Evolutionary conservation across 2,888 invertebrate species (phyloP).

Genomic region (Drosophila vallismaia): DNA sequence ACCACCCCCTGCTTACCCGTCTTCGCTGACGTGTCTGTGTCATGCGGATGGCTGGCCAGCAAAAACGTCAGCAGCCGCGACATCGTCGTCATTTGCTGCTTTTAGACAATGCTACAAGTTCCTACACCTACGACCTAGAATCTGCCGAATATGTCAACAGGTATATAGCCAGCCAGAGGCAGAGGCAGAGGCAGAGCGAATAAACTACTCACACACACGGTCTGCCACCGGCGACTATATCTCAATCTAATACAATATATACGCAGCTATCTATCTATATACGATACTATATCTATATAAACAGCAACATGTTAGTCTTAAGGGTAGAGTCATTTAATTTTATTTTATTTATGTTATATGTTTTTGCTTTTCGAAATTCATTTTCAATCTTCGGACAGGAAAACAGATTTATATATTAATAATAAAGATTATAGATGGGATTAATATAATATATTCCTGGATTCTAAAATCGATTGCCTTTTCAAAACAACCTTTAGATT

Average conservation of each 20-base stretch:
- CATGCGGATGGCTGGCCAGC: constrained; percentile 58
- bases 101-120: constrained; percentile 75
- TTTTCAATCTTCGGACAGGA: constrained; percentile 13
- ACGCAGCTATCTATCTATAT: constrained; percentile 20
- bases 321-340: constrained; percentile 29
- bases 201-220: constrained; percentile 20
- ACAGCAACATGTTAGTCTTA: constrained; percentile 31
- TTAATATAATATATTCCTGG: constrained; percentile 16
- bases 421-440: constrained; percentile 6
- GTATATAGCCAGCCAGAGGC: constrained; percentile 53
- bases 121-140: constrained; percentile 79
- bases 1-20: constrained; percentile 2
- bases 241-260: constrained; percentile 17
- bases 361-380: constrained; percentile 9
- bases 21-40: constrained; percentile 54
- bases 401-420: constrained; percentile 17
- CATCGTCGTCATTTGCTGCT: constrained; percentile 69
- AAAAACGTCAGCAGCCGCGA: constrained; percentile 37
- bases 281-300: constrained; percentile 18
- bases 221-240: constrained; percentile 25
- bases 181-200: constrained; percentile 29
- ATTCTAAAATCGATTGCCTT: too few species aligned
- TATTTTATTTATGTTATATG: constrained; percentile 30
- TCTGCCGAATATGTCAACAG: constrained; percentile 79
- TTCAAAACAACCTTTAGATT: neutral